Conservation (phyloP, 2,113 vertebrate genomes). For the Crocuta crocuta region DNA sequence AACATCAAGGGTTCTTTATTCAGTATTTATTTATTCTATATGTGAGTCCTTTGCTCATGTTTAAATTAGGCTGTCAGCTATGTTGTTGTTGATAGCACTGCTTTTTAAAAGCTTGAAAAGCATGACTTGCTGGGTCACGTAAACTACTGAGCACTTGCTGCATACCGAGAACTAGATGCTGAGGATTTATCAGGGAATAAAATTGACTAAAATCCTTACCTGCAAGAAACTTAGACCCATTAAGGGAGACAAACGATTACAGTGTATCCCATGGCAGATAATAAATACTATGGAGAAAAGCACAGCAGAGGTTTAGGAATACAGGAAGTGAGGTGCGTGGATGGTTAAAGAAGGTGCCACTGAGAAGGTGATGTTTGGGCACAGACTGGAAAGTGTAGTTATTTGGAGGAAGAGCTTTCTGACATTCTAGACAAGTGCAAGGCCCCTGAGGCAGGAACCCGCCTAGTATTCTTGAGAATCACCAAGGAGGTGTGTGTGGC, state of each 20-base stretch:
- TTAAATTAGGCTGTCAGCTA: not conserved
- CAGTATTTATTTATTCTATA: not conserved
- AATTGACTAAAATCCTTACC: not conserved
- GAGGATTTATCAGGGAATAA: not conserved
- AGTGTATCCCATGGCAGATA: not conserved
- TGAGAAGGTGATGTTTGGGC: not conserved
- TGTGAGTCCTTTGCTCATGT: not conserved
- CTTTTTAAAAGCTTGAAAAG: not conserved
- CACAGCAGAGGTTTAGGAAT: not conserved
- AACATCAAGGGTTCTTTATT: not conserved
- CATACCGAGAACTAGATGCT: not conserved
- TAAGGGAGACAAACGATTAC: not conserved
- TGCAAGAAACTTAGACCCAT: not conserved
- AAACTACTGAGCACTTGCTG: not conserved
- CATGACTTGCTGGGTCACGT: not conserved
- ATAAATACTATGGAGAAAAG: not conserved
- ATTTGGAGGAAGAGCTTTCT: not conserved
- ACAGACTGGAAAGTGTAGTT: not conserved
- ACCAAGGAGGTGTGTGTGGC: not conserved
- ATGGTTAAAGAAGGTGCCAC: not conserved
- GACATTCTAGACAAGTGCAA: fast-evolving
- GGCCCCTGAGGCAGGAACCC: no score
- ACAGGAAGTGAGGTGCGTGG: not conserved
- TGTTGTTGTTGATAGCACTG: not conserved
- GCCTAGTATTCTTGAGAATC: not conserved